Evolutionary conservation across 1,140 invertebrate genomes (phyloP), one percentile per base, ranked within the genome.

Genomic region (Cotesia chilonis): DNA sequence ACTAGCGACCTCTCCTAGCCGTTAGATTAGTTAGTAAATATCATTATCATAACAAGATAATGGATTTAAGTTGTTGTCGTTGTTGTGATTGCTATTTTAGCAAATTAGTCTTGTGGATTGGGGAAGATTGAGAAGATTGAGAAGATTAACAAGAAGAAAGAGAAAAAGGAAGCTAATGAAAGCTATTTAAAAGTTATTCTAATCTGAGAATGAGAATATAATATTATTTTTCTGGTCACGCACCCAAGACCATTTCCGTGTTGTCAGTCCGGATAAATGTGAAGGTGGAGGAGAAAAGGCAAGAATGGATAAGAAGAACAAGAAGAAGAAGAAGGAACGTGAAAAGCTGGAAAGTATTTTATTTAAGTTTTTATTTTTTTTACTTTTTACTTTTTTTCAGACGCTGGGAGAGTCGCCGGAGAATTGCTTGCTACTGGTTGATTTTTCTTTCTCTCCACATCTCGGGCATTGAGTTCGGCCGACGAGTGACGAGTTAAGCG

Each of bases 1-100:
- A 28, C 28, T 28, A 28, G 28, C 28, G 28, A 47, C 73, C 74
- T 72, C 76, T 80, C 65, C 70, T 65, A 38, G 66, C 74, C 74
- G 70, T 75, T 75, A 75, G 70, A 67, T 71, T 76, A 74, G 74
- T 28, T 28, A 28, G 28, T 28, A 28, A 28, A 28, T 28, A 28
- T 28, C 28, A 77, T 74, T 78, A 78, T 76, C 72, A 61, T 51
- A 54, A 47, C 41, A 10, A 47, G 41, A 47, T 47, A 47, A 47
- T 71, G 54, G 57, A 55, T 72, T 57, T 57, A n/a, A 61, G 38
- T 51, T 28, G 60, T 57, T 71, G 51, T 71, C 5, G 54, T 64
- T 28, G 4, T 63, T 7, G 7, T 60, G 20, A 9, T 35, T 28
- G 38, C 64, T 66, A 28, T 28, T 28, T 28, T 28, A 28, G 28